Conservation (phyloP, 1,140 invertebrate species). For the Ceratosolen solmsi region DNA sequence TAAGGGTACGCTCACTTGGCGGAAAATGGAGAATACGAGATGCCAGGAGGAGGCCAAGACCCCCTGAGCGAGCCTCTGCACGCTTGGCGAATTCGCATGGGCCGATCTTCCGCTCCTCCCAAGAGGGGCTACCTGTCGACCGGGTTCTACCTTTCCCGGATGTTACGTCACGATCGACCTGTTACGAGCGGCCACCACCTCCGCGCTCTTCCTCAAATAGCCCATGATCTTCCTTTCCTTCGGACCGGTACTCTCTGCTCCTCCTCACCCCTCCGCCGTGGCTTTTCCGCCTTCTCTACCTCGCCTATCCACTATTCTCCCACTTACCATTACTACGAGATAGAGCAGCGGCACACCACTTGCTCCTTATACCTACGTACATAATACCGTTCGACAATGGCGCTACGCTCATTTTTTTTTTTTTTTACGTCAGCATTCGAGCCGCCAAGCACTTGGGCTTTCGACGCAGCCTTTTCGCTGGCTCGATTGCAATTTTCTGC, state of each 20-base stretch:
- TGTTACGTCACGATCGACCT: constrained; percentile 47
- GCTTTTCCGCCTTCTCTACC: not conserved
- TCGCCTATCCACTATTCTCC: too few species aligned
- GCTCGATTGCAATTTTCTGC: too few species aligned
- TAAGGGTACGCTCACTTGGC: not conserved
- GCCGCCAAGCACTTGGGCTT: too few species aligned
- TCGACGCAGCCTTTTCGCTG: too few species aligned
- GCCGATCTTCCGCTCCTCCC: not conserved
- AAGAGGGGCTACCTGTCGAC: not conserved
- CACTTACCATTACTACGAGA: too few species aligned
- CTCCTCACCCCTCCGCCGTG: not conserved
- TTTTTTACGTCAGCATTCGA: too few species aligned
- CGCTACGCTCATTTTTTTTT: too few species aligned
- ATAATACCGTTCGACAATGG: too few species aligned
- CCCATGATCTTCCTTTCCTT: not conserved
- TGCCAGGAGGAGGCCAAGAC: not conserved
- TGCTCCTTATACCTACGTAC: too few species aligned
- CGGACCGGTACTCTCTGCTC: not conserved
- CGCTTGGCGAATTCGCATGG: constrained; percentile 58
- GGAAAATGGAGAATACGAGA: not conserved
- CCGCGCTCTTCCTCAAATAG: constrained; percentile 22
- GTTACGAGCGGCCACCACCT: constrained; percentile 36
- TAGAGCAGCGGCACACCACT: too few species aligned
- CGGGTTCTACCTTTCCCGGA: constrained; percentile 30
- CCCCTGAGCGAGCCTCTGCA: constrained; percentile 49